Evolutionary conservation across 2,797 vertebrate species (phyloP), one percentile per base, ranked within the genome.

Genomic region (Mallotus villosus): DNA sequence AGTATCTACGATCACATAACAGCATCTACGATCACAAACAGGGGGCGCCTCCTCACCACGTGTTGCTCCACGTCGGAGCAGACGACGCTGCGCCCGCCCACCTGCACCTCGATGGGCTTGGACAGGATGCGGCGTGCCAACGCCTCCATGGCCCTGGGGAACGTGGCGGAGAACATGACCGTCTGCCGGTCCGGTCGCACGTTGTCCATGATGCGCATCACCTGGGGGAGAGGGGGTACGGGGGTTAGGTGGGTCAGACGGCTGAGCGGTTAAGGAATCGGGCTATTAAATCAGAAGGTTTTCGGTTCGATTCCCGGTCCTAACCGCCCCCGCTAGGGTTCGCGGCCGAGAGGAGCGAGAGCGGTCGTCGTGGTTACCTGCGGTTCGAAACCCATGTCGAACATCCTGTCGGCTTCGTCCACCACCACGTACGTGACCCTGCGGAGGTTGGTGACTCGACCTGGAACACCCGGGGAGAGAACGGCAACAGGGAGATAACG

Each of bases 321-420:
- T n/a, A n/a, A n/a, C n/a, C n/a, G n/a, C n/a, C n/a, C n/a, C 11
- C 37, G 3, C 37, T 41, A 41, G 11, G 37, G 37, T 41, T 14
- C 0, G 27, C 3, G 7, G 34, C 34, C 34, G 9, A 51, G 49
- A 4, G 49, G 17, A 51, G 49, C 3, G 49, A 51, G 51, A 55
- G 16, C 7, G 1, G 17, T 17, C 0, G 1, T 4, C 34, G 7
- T 46, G 7, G 11, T n/a, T 83, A 99, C 98, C 97, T 99, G 98
- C 32, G 97, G 98, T 79, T 99, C 98, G 68, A 99, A 99, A 46
- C 98, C 98, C 98, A 99, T 99, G 89, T 99, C 98, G 79, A 99
- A 99, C 97, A 99, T 99, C 86, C 98, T 91, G 92, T 99, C 98
- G 51, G 98, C 98, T 91, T 99, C 97, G 79, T 99, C 98, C 81